Percentiles rank a stretch among this genome's conserved stretches.
phyloP scores from a whole-genome alignment of 2,113 vertebrate genomes.

The Pristiophorus japonicus region DNA sequence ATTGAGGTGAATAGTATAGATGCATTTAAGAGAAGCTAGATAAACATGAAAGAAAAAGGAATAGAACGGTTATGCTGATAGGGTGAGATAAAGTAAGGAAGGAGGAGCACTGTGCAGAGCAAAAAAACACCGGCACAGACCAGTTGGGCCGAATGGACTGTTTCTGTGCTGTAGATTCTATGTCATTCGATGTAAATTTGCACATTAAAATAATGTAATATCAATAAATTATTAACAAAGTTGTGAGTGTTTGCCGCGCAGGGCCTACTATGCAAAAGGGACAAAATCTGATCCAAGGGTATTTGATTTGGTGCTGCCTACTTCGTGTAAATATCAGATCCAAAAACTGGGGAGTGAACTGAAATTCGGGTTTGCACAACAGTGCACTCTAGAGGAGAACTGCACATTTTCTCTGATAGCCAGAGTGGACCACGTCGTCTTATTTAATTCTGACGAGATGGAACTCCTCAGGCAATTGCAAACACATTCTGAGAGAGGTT shows the following conservation, averaged over 20 bases:
- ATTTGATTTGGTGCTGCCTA: background rate
- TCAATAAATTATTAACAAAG: background rate
- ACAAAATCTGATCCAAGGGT: background rate
- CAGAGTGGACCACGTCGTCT: background rate
- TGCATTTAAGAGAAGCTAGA: background rate
- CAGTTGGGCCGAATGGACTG: background rate
- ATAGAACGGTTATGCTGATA: background rate
- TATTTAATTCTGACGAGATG: background rate
- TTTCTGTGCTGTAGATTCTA: background rate
- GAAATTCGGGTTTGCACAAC: background rate
- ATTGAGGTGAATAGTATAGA: background rate
- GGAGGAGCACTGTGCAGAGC: background rate
- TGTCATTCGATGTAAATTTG: background rate
- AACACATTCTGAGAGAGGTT: background rate
- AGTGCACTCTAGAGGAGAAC: background rate
- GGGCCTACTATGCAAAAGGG: background rate
- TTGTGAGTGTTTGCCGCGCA: background rate
- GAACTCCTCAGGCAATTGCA: background rate
- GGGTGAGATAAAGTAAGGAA: background rate
- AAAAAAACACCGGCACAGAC: background rate
- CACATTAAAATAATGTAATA: background rate
- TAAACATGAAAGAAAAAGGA: background rate
- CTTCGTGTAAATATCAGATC: background rate
- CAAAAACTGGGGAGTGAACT: background rate
- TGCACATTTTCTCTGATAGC: background rate